phyloP scores from a whole-genome alignment of 2,113 vertebrate genomes.

The Hypocryptadius cinnamomeus region DNA sequence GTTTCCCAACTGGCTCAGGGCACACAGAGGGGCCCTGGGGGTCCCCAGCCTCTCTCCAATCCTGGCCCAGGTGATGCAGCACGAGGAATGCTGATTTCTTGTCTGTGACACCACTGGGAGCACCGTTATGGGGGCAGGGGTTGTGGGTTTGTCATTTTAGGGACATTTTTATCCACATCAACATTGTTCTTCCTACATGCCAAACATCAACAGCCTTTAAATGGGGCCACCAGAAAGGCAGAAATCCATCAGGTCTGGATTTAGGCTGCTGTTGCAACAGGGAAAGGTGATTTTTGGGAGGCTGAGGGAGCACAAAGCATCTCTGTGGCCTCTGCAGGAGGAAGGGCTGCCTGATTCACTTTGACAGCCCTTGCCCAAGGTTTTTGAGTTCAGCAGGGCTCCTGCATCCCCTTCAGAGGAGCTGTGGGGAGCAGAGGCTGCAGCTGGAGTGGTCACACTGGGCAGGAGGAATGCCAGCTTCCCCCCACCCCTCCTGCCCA shows the following conservation, averaged over 20 bases:
- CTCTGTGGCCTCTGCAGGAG: neutral
- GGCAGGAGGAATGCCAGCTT: neutral
- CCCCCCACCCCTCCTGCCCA: neutral
- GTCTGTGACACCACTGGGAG: neutral
- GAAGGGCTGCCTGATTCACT: neutral
- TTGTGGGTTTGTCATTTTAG: neutral
- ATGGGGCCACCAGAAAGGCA: neutral
- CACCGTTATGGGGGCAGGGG: neutral
- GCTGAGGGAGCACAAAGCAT: neutral
- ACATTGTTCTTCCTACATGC: neutral
- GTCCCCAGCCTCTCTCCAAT: neutral
- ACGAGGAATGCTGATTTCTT: neutral
- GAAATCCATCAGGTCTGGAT: neutral
- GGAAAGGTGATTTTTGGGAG: neutral
- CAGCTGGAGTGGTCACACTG: neutral
- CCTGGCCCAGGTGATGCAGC: neutral
- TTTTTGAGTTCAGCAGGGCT: neutral
- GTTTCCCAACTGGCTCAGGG: neutral
- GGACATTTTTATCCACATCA: neutral
- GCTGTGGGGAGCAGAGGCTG: neutral
- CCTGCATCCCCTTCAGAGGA: neutral
- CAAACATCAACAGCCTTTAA: neutral
- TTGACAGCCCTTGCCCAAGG: neutral
- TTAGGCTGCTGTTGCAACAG: neutral
- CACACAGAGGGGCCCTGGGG: neutral